Evolutionary conservation across 2,888 invertebrate genomes (phyloP).

Genomic region (Chrysina gloriosa): DNA sequence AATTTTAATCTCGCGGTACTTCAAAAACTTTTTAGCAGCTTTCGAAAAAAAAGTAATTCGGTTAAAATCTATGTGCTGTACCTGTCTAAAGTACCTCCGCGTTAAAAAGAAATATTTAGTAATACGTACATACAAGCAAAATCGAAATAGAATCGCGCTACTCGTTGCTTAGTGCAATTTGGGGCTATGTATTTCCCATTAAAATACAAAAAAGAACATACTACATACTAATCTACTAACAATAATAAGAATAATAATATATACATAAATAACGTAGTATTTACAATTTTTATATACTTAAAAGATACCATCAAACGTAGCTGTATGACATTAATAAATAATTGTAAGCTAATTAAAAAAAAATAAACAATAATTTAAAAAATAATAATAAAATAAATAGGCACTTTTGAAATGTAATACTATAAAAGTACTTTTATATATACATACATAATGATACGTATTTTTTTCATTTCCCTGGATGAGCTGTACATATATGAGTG

Average conservation of each 20-base stretch:
- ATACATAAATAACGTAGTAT: slow-evolving; percentile 38
- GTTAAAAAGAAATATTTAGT: neutral
- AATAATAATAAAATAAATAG: slow-evolving; percentile 1
- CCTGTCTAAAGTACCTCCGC: neutral
- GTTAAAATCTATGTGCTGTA: too few relatives aligned
- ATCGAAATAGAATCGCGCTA: too few relatives aligned
- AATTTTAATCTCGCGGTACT: too few relatives aligned
- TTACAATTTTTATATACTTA: slow-evolving; percentile 44
- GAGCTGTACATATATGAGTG: slow-evolving; percentile 3
- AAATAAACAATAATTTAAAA: slow-evolving; percentile 3
- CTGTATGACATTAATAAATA: slow-evolving; percentile 28
- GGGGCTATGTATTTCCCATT: neutral
- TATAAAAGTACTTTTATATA: too few relatives aligned
- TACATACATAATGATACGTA: too few relatives aligned
- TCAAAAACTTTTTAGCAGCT: too few relatives aligned
- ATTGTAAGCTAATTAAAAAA: neutral
- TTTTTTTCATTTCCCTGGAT: too few relatives aligned
- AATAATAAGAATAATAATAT: slow-evolving; percentile 19
- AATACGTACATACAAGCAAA: neutral
- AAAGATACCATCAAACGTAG: slow-evolving; percentile 31
- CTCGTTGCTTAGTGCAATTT: neutral
- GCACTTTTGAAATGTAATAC: too few relatives aligned
- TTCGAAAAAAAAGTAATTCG: too few relatives aligned
- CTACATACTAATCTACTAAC: slow-evolving; percentile 6
- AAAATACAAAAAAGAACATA: neutral